Conservation (phyloP, 2,113 vertebrate genomes). For the Cariama cristata region DNA sequence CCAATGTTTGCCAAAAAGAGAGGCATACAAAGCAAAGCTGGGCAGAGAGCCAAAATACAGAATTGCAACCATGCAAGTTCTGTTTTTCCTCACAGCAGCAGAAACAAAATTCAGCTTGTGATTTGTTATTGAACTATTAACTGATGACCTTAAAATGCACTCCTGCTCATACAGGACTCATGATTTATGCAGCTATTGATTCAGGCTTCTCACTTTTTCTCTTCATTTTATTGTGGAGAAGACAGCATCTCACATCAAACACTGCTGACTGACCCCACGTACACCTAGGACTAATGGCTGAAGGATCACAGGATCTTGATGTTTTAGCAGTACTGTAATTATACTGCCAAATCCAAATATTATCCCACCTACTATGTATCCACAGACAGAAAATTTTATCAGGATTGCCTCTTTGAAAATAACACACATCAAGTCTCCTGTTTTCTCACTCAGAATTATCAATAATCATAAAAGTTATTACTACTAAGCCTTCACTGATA, state of each 20-base stretch:
- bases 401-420: not conserved
- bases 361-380: not conserved
- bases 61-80: slow-evolving; percentile 22
- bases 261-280: not conserved
- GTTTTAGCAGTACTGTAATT: not conserved
- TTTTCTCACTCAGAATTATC: not conserved
- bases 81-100: slow-evolving; percentile 8
- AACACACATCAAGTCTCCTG: not conserved
- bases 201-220: slow-evolving; percentile 10
- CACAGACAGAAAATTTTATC: not conserved
- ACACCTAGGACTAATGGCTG: not conserved
- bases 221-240: not conserved
- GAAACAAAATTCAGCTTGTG: slow-evolving; percentile 17
- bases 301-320: not conserved
- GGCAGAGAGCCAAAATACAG: not conserved
- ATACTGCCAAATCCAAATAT: not conserved
- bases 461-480: not conserved
- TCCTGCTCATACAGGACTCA: not conserved
- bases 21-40: not conserved
- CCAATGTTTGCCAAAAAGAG: not conserved
- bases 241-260: not conserved
- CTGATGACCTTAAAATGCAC: slow-evolving; percentile 22
- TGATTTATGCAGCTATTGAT: not conserved
- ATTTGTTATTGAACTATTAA: slow-evolving; percentile 11
- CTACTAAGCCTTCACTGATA: not conserved